Evolutionary conservation across 2,797 vertebrate species (phyloP), one percentile per base, ranked within the genome.

Genomic region (Hippocampus kuda): DNA sequence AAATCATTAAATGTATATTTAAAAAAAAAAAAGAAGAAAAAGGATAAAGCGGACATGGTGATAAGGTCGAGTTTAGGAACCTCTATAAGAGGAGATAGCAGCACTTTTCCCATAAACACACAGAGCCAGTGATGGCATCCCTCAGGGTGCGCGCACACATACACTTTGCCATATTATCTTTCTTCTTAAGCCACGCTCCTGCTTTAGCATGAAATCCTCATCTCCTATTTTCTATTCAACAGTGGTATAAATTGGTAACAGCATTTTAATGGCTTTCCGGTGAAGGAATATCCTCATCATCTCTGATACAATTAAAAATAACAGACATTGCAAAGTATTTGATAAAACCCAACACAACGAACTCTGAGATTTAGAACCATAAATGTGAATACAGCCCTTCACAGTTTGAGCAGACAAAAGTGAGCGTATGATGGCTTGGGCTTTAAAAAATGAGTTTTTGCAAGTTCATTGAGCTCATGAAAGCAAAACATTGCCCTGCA

Each of bases 31-130:
- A 65, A 69, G 11, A 68, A 48, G 34, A 16, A 48, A 53, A 53
- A 22, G 7, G 54, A 22, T 42, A 42, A 48, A n/a, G 59, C 13
- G 72, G 56, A 48, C 27, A 18, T 18, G 49, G 53, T 48, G 65
- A 72, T 34, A 26, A 18, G 61, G 61, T 27, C 16, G 6, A 51
- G 34, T 38, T 38, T 67, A 66, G 72, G 63, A 76, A 70, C 79
- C 70, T 75, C 82, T 74, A 85, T 81, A 68, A 73, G 77, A 84
- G 74, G 76, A 82, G 82, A 85, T 81, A 79, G 76, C 72, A 77
- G 75, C 82, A 78, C 70, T 88, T 87, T 88, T 74, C 74, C 83
- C 75, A 82, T 81, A 81, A 87, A 84, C 53, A 77, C 78, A 86
- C 77, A 76, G 79, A 71, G 69, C 70, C 72, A 77, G 66, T 81